Base-by-base conservation (phyloP, 2,888 invertebrate genomes). In the Corythucha ciliata region DNA sequence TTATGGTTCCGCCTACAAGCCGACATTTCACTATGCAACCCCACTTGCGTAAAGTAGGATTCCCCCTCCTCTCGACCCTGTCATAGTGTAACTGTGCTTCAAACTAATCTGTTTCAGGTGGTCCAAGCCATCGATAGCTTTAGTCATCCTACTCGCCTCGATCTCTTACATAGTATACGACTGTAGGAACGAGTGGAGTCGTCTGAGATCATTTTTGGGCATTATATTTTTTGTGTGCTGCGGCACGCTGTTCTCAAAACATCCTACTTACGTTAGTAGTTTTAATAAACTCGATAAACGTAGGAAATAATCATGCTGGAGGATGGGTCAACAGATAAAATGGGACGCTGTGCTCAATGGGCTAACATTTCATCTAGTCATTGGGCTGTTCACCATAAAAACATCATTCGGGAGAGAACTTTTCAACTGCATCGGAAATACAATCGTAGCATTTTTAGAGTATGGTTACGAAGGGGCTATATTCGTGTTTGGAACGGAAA, bases 291-390 rank as follows among this genome's bases (percentile, higher is more conserved):
- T 46, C 14, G 20, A n/a, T 7, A 25, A 12, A 16, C 24, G 8
- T 36, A 10, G 12, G 6, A 10, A 20, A 12, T 27, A 20, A n/a
- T 26, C 5, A 37, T 1, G n/a, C 16, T n/a, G 21, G 16, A 18
- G 8, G 25, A 16, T 22, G 3, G 16, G 27, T 49, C 12, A 50
- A 0, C 66, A 83, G 69, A 72, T 89, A 3, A 75, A 77, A 53
- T 90, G 92, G 92, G 74, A 81, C 4, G 80, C 83, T 0, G 85
- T 94, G 0, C 63, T 82, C 18, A 79, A 80, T 63, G 94, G 93
- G 0, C 69, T 93, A 18, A 70, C 80, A 0, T 69, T 92, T 6
- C 96, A 97, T 71, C 87, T 94, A 63, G 52, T 79, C 3, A 77
- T 96, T 52, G 94, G 90, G 0, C 63, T 94, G 1, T 60, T 92